Evolutionary conservation across 2,113 vertebrate species (phyloP).

Genomic region (Asarcornis scutulata): DNA sequence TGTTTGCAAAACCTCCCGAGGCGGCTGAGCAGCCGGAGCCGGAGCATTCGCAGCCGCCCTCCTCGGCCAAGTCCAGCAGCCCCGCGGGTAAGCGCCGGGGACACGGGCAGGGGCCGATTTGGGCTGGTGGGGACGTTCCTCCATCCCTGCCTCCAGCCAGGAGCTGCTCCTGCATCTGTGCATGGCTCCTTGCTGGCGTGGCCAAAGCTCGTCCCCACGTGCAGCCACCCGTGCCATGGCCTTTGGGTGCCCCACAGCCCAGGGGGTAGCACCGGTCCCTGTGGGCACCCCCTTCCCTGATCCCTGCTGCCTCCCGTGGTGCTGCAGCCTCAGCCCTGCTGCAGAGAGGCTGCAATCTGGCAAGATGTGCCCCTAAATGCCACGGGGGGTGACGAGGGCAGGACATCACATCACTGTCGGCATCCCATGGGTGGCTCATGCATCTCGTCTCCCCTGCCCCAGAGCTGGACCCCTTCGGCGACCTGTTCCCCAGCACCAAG

Average conservation of each 20-base stretch:
- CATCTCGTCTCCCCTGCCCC: neutral
- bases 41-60: constrained; percentile 44
- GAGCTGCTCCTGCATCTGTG: neutral
- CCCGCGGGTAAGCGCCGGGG: constrained; percentile 82
- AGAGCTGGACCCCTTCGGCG: constrained; percentile 90
- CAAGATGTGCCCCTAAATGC: accelerated
- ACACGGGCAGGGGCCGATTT: neutral
- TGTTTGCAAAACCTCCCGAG: constrained; percentile 77
- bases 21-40: constrained; percentile 60
- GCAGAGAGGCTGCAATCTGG: neutral
- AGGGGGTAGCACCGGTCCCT: neutral
- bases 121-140: neutral
- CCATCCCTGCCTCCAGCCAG: neutral
- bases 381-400: accelerated
- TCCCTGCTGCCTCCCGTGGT: accelerated
- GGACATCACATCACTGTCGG: accelerated
- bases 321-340: neutral
- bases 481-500: constrained; percentile 83
- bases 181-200: neutral
- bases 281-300: accelerated
- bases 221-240: accelerated
- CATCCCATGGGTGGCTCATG: neutral
- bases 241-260: neutral
- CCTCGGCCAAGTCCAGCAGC: constrained; percentile 75
- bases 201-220: neutral